Evolutionary conservation across 1,140 invertebrate genomes (phyloP).

Genomic region (Drosophila fuyamai): DNA sequence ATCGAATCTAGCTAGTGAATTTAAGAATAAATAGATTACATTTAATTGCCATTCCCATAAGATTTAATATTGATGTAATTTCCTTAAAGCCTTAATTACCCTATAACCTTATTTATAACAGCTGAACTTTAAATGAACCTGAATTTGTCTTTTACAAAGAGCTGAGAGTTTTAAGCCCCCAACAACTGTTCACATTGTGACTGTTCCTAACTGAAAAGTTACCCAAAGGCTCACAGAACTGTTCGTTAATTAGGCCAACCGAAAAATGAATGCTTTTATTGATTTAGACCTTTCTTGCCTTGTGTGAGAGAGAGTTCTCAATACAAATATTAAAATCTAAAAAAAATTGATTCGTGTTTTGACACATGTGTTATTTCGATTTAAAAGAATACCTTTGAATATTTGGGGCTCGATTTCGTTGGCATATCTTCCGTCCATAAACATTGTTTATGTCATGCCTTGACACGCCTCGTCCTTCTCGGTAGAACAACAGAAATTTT

Average conservation of each 20-base stretch:
- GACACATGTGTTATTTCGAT: constrained; percentile 37
- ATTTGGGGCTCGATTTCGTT: constrained; percentile 3
- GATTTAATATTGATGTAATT: too few species aligned
- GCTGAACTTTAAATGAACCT: too few species aligned
- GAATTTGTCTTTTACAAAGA: not conserved
- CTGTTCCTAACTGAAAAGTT: constrained; percentile 17
- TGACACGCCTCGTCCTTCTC: constrained; percentile 48
- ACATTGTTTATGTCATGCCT: constrained; percentile 61
- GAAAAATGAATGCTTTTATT: constrained; percentile 16
- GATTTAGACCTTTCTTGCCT: not conserved
- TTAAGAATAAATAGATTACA: too few species aligned
- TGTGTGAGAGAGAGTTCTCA: not conserved
- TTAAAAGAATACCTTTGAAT: constrained; percentile 11
- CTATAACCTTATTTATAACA: too few species aligned
- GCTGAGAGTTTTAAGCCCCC: not conserved
- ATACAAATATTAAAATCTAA: constrained; percentile 16
- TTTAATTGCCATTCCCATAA: too few species aligned
- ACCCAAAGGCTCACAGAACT: constrained; percentile 16
- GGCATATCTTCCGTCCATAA: constrained; percentile 24
- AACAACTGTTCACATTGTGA: constrained; percentile 19
- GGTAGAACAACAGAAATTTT: constrained; percentile 47
- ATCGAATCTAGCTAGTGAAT: too few species aligned
- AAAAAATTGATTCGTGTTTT: too few species aligned
- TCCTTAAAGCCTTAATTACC: too few species aligned
- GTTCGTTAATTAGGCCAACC: constrained; percentile 40